A percentile compares a stretch with the other conserved stretches of the same genome.
Evolutionary conservation across 2,888 invertebrate species (phyloP).

Genomic region (Glaucopsyche alexis): DNA sequence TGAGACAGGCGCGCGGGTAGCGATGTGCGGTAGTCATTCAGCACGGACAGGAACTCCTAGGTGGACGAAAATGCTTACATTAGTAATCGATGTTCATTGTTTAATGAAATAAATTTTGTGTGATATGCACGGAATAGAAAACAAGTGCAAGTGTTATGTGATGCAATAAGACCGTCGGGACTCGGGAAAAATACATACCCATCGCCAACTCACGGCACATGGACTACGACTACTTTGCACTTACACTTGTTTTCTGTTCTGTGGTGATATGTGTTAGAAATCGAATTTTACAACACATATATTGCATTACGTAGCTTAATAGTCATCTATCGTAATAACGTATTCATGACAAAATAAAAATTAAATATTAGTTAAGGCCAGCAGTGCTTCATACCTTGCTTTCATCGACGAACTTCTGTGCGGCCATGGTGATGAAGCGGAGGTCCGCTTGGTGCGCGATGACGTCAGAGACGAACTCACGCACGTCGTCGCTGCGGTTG

Average conservation of each 20-base stretch:
- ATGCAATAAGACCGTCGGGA: background rate
- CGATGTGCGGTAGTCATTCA: constrained; percentile 93
- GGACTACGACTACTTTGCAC: no score
- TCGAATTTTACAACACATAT: no score
- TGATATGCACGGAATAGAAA: no score
- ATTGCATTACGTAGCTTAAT: no score
- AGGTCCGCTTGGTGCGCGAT: constrained; percentile 97
- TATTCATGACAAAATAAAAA: no score
- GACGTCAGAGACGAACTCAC: constrained; percentile 94
- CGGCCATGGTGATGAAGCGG: constrained; percentile 96
- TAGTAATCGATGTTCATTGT: background rate
- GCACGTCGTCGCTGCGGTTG: constrained; percentile 87
- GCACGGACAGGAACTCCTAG: constrained; percentile 87
- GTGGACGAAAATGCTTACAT: background rate
- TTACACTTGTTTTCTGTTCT: no score
- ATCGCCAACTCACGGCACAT: no score
- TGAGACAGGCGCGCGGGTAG: constrained; percentile 91
- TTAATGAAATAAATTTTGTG: no score
- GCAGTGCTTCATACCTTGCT: constrained; percentile 86
- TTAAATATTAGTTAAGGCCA: no score
- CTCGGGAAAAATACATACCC: no score
- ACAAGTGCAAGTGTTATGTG: background rate
- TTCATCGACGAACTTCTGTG: constrained; percentile 97
- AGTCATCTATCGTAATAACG: no score
- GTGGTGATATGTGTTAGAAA: no score